Percentiles rank a stretch among this genome's conserved stretches.
These are phyloP conservation scores for Lordiphosa stackelbergi DNA, from an alignment of 1,140 invertebrate species.

Conservation along the genomic window DNA sequence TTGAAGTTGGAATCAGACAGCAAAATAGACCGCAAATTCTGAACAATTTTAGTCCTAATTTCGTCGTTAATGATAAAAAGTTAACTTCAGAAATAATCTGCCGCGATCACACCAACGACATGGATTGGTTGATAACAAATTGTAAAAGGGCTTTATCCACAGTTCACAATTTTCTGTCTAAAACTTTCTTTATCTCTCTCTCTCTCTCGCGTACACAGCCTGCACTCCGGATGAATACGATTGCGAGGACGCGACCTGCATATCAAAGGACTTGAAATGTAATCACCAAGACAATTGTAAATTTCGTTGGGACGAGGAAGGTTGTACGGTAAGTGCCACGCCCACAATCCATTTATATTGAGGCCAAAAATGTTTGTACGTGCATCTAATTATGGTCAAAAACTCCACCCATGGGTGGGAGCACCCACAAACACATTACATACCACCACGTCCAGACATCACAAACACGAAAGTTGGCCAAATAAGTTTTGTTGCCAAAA, in stretches of 20 bases:
- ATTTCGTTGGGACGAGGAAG: slow-evolving; percentile 89
- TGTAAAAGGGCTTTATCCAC: slow-evolving; percentile 1
- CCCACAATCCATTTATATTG: slow-evolving; percentile 7
- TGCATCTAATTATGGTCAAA: slow-evolving; percentile 70
- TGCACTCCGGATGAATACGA: slow-evolving; percentile 83
- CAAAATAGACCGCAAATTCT: too few relatives aligned
- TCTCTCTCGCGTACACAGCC: slow-evolving; percentile 21
- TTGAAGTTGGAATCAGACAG: too few relatives aligned
- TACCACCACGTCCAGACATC: neutral
- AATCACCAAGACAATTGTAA: slow-evolving; percentile 88
- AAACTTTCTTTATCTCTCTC: slow-evolving; percentile 9
- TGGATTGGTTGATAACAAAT: too few relatives aligned
- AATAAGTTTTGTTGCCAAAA: slow-evolving; percentile 60
- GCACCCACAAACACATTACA: slow-evolving; percentile 10
- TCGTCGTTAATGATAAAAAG: too few relatives aligned
- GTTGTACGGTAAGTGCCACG: slow-evolving; percentile 81
- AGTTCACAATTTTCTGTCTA: neutral
- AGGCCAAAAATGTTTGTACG: slow-evolving; percentile 32
- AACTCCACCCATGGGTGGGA: too few relatives aligned
- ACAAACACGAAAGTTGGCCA: slow-evolving; percentile 48
- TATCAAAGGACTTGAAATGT: slow-evolving; percentile 83
- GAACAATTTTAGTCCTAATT: too few relatives aligned
- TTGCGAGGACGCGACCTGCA: slow-evolving; percentile 91
- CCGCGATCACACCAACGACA: too few relatives aligned
- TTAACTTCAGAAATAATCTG: too few relatives aligned